Base-by-base conservation (phyloP, 1,140 invertebrate species). In the Heliconius nattereri region DNA sequence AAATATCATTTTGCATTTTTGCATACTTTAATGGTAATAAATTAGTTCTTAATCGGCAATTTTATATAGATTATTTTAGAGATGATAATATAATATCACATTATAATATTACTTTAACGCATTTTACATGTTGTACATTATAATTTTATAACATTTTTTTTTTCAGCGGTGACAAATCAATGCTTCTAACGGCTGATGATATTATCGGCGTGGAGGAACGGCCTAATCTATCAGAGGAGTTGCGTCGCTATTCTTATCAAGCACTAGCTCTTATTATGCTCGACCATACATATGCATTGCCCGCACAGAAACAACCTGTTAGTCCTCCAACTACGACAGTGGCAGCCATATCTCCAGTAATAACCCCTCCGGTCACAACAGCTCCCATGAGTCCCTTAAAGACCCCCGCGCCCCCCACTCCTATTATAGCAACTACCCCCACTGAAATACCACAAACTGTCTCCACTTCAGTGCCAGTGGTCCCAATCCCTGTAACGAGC, bases 91-190 rank as follows among this genome's bases (percentile, higher is more conserved):
- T 45, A 45, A 45, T 5, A 45, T 45, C 40, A 45, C 40, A 45
- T 73, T 26, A 19, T n/a, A n/a, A 20, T n/a, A 19, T 54, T 54
- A 2, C 52, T 54, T 54, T 8, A 54, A 78, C 45, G 26, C 66
- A 74, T 78, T n/a, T 70, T n/a, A 71, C 74, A 78, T 76, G 71
- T 49, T 40, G n/a, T 66, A 9, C 29, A 54, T n/a, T n/a, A 76
- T 81, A 45, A 45, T 81, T 81, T 81, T 82, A 78, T 86, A 80
- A 77, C 60, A 23, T 16, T 35, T 75, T 79, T 84, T 88, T 85
- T 95, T 95, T 83, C 90, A 95, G 94, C 79, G 94, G 94, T 20
- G 94, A 95, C 83, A 94, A 94, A 79, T 90, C 94, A 60, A 94
- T 93, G 13, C 79, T 94, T 52, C 82, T 92, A 9, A 91, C 91